Evolutionary conservation across 1,140 invertebrate genomes (phyloP), one percentile per base, ranked within the genome.

Genomic region (Tetramorium parvispinum): DNA sequence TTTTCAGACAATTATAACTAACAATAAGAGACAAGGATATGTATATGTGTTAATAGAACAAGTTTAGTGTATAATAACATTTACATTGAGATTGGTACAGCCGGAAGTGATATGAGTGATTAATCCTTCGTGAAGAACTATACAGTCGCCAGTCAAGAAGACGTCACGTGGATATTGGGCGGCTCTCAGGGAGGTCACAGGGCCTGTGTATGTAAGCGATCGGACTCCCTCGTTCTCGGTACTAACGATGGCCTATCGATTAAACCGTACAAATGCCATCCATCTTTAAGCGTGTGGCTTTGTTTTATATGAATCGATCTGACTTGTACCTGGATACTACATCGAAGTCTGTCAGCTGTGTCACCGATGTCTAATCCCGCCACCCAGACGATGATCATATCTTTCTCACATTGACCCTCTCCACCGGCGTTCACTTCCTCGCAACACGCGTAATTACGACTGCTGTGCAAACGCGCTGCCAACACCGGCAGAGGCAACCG

Each of bases 331-430:
- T 95, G 91, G 81, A 95, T 94, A 37, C 93, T 94, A 78, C 93
- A 95, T 11, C 91, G 86, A n/a, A 95, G 78, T 8, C 88, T 82
- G 6, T 92, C 90, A 37, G 51, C 75, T 1, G 89, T 65, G 51
- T 90, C 92, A 4, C 93, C 92, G 24, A 94, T 86, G 66, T 95
- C 94, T 40, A 95, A 65, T 82, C 94, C 94, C 13, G 94, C 94
- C 18, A 95, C 87, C 94, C 94, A 95, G 21, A 92, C 92, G 13
- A 95, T 94, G 37, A 95, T 91, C 27, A 94, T 78, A 40, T 94
- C 91, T 3, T 92, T 91, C n/a, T 91, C 86, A 0, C 76, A 76
- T 27, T 79, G 89, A 63, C 59, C 83, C 11, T 93, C 87, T 21
- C 87, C 88, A 24, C 78, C 78, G 3, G 83, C 81, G 24, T 88